These are phyloP conservation scores for Macrosteles quadrilineatus DNA, from an alignment of 1,140 invertebrate genomes.

Conservation along the genomic window DNA sequence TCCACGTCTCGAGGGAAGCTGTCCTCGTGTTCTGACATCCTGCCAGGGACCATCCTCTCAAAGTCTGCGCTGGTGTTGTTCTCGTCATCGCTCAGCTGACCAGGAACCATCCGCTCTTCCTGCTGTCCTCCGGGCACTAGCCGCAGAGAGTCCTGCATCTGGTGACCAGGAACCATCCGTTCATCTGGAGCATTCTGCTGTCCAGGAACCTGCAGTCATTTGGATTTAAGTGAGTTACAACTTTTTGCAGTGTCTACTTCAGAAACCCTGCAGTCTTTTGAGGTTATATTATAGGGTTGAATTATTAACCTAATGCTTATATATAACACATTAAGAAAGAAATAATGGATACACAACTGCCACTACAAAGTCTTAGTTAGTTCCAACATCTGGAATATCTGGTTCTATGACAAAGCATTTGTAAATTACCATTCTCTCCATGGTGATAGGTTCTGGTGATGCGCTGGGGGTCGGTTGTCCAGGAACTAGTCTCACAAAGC, in stretches of 20 bases:
- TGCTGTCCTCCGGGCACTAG: slow-evolving; percentile 13
- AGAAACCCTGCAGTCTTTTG: too few relatives aligned
- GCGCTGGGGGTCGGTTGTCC: slow-evolving; percentile 14
- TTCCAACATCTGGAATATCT: too few relatives aligned
- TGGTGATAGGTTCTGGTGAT: background rate
- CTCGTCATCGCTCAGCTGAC: slow-evolving; percentile 17
- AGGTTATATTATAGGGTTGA: too few relatives aligned
- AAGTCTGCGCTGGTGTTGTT: background rate
- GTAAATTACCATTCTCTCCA: slow-evolving; percentile 11
- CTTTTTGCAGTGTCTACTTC: too few relatives aligned
- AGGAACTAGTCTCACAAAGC: slow-evolving; percentile 39
- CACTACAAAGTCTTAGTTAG: too few relatives aligned
- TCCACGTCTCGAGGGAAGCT: slow-evolving; percentile 14
- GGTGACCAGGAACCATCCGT: slow-evolving; percentile 7
- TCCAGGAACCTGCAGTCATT: too few relatives aligned
- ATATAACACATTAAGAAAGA: too few relatives aligned
- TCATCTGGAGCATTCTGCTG: background rate
- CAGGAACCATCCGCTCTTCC: slow-evolving; percentile 11
- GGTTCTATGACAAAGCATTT: too few relatives aligned
- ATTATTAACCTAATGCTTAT: too few relatives aligned
- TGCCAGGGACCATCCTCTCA: slow-evolving; percentile 17
- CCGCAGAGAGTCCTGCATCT: slow-evolving; percentile 1
- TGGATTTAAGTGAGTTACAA: too few relatives aligned
- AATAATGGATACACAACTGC: too few relatives aligned
- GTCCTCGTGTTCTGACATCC: slow-evolving; percentile 15